Conservation (phyloP, 1,140 invertebrate species). For the Hydropsyche tenuis region DNA sequence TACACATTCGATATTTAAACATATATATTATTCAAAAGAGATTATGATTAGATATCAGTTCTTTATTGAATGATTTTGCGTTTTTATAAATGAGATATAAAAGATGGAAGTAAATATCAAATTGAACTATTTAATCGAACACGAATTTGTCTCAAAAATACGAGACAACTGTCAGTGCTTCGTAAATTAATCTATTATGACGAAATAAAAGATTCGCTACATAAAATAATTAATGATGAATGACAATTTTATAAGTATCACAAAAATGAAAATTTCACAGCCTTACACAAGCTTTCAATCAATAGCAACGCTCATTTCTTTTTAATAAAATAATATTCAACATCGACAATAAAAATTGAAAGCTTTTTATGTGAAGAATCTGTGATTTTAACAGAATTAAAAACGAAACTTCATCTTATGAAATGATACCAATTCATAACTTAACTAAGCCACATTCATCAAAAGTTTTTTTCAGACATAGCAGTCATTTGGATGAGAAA, state of each 20-base stretch:
- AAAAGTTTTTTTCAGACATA: background rate
- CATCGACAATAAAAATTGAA: background rate
- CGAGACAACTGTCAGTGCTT: too few relatives aligned
- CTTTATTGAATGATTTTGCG: too few relatives aligned
- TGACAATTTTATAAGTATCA: conserved; percentile 2
- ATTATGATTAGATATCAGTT: too few relatives aligned
- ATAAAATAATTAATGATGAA: background rate
- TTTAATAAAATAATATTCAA: background rate
- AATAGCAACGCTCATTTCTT: background rate
- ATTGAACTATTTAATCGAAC: too few relatives aligned
- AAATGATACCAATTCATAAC: background rate
- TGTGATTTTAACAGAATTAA: background rate
- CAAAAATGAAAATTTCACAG: conserved; percentile 11
- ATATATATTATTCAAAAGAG: background rate
- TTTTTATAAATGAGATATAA: too few relatives aligned
- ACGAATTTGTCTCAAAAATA: too few relatives aligned
- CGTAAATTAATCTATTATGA: too few relatives aligned
- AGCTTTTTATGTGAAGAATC: background rate
- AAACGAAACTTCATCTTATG: background rate
- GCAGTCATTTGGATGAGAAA: background rate
- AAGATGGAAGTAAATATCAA: too few relatives aligned
- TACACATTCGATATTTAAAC: background rate
- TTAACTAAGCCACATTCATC: background rate
- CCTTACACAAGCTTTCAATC: background rate
- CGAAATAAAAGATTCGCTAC: background rate